Evolutionary conservation across 2,888 invertebrate species (phyloP).

Genomic region (Hypena proboscidalis): DNA sequence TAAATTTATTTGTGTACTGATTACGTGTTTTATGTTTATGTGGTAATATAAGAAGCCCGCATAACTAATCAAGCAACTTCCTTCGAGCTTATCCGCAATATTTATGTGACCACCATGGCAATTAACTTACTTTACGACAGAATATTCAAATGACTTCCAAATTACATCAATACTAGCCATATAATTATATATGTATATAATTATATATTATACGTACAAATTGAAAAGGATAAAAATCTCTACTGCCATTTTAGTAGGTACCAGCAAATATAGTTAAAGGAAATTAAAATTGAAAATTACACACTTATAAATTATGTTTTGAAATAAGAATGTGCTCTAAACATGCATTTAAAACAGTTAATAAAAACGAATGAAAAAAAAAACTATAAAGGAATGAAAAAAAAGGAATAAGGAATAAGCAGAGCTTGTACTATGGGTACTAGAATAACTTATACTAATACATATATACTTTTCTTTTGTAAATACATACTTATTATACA

Average conservation of each 20-base stretch:
- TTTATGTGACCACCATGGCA: constrained; percentile 73
- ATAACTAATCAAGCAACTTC: constrained; percentile 61
- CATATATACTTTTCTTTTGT: no score
- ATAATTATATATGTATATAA: constrained; percentile 29
- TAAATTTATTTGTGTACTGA: constrained; percentile 17
- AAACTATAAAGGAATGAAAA: no score
- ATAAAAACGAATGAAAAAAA: no score
- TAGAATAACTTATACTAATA: no score
- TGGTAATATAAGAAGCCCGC: constrained; percentile 64
- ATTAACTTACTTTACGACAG: constrained; percentile 47
- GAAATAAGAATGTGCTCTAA: no score
- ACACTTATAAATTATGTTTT: background rate
- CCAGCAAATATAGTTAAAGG: background rate
- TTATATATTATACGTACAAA: constrained; percentile 19
- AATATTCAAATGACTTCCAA: constrained; percentile 33
- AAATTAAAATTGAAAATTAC: constrained; percentile 8
- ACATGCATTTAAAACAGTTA: no score
- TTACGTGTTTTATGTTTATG: constrained; percentile 38
- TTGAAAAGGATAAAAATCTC: constrained; percentile 30
- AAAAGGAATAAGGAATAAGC: no score
- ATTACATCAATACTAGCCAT: constrained; percentile 31
- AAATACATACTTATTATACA: no score
- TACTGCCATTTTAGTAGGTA: background rate
- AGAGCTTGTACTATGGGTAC: no score
- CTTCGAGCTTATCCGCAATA: constrained; percentile 65